Base-by-base conservation (phyloP, 2,888 invertebrate species). In the Psylliodes chrysocephalus region DNA sequence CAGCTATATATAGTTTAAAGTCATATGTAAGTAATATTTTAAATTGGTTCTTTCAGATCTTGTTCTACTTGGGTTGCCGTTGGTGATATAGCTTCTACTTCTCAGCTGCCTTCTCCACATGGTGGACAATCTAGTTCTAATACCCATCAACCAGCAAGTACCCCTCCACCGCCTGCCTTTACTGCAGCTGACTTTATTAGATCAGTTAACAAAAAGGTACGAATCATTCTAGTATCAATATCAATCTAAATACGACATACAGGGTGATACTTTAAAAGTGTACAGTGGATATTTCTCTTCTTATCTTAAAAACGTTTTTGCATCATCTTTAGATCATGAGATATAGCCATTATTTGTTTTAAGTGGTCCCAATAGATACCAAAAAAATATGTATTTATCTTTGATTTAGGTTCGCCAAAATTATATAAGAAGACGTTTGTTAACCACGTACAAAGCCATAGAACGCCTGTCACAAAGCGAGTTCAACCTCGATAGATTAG, bases 51-150 rank as follows among this genome's bases (percentile, higher is more conserved):
- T 51, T 51, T 86, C 7, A 85, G 94, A 2, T 93, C 93, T 0
- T 93, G 93, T 81, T 92, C 92, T 68, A 94, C 93, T 0, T 94
- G 94, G 93, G 94, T 93, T 0, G 93, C 90, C 69, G 93, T 93
- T 1, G 94, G 94, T 0, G 90, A 91, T 77, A 84, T 89, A 19
- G 87, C 87, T 0, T 88, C 89, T 54, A 92, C 92, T 0, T 93
- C 93, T 0, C 93, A 93, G 79, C 81, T 94, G 70, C 94, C 94
- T 0, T 93, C 93, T 1, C 93, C 93, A 0, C 93, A 93, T 77
- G 89, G 88, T n/a, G 86, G 87, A 8, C 84, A 83, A 49, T 81
- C 84, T 5, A 74, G 72, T 22, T 70, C 73, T 14, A 74, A 70
- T 12, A 70, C 75, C 0, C 74, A 69, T 5, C 71, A 72, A 56